These are phyloP conservation scores for Leptogaster cylindrica DNA, from an alignment of 2,888 invertebrate species.

Conservation along the genomic window DNA sequence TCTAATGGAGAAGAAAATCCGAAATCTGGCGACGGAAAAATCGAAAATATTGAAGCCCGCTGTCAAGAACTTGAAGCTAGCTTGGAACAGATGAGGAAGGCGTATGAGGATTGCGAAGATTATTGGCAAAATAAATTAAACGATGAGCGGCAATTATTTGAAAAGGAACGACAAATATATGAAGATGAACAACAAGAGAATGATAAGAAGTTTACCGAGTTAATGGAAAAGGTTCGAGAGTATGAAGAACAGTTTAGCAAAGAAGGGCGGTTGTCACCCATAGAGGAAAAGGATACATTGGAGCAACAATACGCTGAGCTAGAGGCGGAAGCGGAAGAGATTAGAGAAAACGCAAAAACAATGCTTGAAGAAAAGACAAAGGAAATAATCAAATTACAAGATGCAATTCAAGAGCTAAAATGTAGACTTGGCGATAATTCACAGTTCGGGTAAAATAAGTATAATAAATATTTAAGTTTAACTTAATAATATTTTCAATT, in stretches of 20 bases:
- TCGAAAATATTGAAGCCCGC: constrained; percentile 58
- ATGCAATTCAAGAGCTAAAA: constrained; percentile 63
- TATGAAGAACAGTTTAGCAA: constrained; percentile 78
- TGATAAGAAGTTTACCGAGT: constrained; percentile 76
- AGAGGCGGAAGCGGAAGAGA: constrained; percentile 71
- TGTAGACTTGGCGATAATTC: constrained; percentile 57
- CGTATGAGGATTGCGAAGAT: constrained; percentile 86
- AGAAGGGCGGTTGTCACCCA: constrained; percentile 71
- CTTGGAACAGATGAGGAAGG: constrained; percentile 75
- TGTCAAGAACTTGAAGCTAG: constrained; percentile 75
- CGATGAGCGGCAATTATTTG: constrained; percentile 75
- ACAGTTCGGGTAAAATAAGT: constrained; percentile 12
- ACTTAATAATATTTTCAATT: background rate
- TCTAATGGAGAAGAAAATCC: constrained; percentile 53
- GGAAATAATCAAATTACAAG: constrained; percentile 65
- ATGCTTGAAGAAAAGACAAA: constrained; percentile 66
- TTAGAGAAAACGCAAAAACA: constrained; percentile 64
- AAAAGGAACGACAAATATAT: constrained; percentile 71
- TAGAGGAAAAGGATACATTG: constrained; percentile 74
- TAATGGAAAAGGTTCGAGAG: constrained; percentile 77
- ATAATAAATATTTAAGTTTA: background rate
- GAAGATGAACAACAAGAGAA: constrained; percentile 78
- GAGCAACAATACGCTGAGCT: constrained; percentile 76
- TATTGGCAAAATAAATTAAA: constrained; percentile 83
- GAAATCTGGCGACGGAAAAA: constrained; percentile 49